Base-by-base conservation (phyloP, 2,888 invertebrate genomes). In the Furcula furcula region DNA sequence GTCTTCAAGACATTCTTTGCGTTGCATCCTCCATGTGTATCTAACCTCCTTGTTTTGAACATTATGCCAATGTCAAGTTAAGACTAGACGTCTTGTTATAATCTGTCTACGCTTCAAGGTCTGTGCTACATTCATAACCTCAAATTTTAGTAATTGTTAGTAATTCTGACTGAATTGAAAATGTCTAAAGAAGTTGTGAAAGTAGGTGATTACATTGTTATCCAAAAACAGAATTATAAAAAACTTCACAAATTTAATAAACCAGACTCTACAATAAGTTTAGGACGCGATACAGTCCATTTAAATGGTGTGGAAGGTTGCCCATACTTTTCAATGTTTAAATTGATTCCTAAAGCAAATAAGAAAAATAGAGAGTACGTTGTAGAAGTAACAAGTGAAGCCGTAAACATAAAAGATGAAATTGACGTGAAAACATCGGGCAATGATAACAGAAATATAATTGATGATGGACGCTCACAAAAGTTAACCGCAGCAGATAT, bases 401-500 rank as follows among this genome's bases (percentile, higher is more conserved):
- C 78, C 3, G 54, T 72, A 2, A 76, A 65, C 29, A 85, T 92
- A 1, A 89, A 91, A 42, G 91, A 92, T 40, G 91, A 92, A 57
- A 82, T 94, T 21, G 91, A 91, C 31, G 92, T 92, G 10, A 91
- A 91, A 47, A 72, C 89, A 38, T 94, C 94, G 46, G 96, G 96
- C 3, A 82, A 72, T 12, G 98, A 98, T 67, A 98, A 98, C 72
- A 91, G 98, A 44, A 92, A 95, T 57, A 94, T 98, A 34, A 81
- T 90, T 11, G 97, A 96, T 65, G 94, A 91, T 66, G 93, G 93
- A 7, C 91, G 85, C 16, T 97, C 97, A 0, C 98, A 98, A 81
- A 92, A 93, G 44, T 78, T 98, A 4, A 93, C 95, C 1, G 92
- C 94, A 18, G 93, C 94, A 31, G 96, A 98, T 65, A 98, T 98